phyloP scores from a whole-genome alignment of 2,888 invertebrate genomes.

The Euzophera pinguis region DNA sequence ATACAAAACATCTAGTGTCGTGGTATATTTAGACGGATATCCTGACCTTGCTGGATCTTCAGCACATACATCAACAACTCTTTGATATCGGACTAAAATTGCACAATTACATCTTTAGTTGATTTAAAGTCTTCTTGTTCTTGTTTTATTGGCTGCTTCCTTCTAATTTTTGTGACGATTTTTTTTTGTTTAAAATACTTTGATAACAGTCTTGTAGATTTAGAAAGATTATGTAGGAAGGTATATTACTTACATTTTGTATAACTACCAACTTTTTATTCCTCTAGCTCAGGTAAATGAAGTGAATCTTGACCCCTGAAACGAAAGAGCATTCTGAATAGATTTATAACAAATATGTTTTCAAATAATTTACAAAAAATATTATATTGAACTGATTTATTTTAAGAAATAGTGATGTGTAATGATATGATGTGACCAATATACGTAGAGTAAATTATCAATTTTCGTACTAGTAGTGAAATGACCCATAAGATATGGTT shows the following conservation, averaged over 20 bases:
- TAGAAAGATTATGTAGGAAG: too few relatives aligned
- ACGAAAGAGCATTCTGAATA: too few relatives aligned
- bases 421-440: background rate
- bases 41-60: slow-evolving; percentile 8
- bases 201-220: too few relatives aligned
- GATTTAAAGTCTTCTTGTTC: slow-evolving; percentile 8
- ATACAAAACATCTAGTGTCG: background rate
- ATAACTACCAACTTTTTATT: too few relatives aligned
- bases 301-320: too few relatives aligned
- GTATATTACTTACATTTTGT: too few relatives aligned
- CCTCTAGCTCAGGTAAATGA: too few relatives aligned
- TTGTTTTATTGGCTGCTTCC: background rate
- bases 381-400: too few relatives aligned
- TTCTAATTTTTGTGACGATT: background rate
- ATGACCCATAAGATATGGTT: slow-evolving; percentile 17
- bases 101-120: slow-evolving; percentile 1
- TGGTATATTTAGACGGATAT: slow-evolving; percentile 12
- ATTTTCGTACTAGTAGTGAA: slow-evolving; percentile 15
- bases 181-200: background rate
- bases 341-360: too few relatives aligned
- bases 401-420: too few relatives aligned
- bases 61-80: slow-evolving; percentile 7
- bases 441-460: background rate
- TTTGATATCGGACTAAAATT: slow-evolving; percentile 3
- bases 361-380: too few relatives aligned